A percentile compares a stretch with the other conserved stretches of the same genome.
phyloP scores from a whole-genome alignment of 2,888 invertebrate species.

The Spilarctia lutea region DNA sequence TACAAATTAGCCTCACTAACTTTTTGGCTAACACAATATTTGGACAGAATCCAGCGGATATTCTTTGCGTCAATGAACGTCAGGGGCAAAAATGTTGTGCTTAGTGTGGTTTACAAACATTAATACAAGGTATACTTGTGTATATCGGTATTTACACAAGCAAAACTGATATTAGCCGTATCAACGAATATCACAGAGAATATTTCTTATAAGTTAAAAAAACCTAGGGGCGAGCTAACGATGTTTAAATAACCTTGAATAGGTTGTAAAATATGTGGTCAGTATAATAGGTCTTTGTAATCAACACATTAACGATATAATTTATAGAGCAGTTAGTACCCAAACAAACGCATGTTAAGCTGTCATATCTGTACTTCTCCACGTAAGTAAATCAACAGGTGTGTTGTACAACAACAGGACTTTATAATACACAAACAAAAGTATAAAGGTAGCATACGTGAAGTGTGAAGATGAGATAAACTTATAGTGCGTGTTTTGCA shows the following conservation, averaged over 20 bases:
- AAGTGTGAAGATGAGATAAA: slow-evolving; percentile 50
- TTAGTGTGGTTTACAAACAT: slow-evolving; percentile 1
- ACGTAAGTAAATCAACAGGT: slow-evolving; percentile 35
- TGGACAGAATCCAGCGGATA: slow-evolving; percentile 45
- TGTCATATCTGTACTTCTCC: slow-evolving; percentile 47
- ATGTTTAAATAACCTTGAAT: slow-evolving; percentile 31
- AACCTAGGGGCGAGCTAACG: slow-evolving; percentile 28
- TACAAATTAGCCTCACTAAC: slow-evolving; percentile 28
- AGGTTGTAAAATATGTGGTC: slow-evolving; percentile 45
- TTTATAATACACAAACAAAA: slow-evolving; percentile 35
- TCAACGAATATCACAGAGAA: background rate
- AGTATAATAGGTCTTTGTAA: slow-evolving; percentile 29
- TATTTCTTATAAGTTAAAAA: slow-evolving; percentile 17
- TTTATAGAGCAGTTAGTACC: slow-evolving; percentile 48
- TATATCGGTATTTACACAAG: background rate
- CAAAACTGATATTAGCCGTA: background rate
- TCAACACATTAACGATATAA: slow-evolving; percentile 48
- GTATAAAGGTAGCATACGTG: slow-evolving; percentile 44
- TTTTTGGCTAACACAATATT: slow-evolving; percentile 42
- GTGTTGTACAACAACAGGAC: slow-evolving; percentile 33
- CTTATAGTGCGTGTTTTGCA: slow-evolving; percentile 47
- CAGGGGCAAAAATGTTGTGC: slow-evolving; percentile 19
- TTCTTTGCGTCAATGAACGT: slow-evolving; percentile 41
- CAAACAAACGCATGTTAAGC: slow-evolving; percentile 40
- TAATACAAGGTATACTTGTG: background rate